These are phyloP conservation scores for Pterocles burchelli DNA, from an alignment of 2,113 vertebrate species.

Conservation along the genomic window DNA sequence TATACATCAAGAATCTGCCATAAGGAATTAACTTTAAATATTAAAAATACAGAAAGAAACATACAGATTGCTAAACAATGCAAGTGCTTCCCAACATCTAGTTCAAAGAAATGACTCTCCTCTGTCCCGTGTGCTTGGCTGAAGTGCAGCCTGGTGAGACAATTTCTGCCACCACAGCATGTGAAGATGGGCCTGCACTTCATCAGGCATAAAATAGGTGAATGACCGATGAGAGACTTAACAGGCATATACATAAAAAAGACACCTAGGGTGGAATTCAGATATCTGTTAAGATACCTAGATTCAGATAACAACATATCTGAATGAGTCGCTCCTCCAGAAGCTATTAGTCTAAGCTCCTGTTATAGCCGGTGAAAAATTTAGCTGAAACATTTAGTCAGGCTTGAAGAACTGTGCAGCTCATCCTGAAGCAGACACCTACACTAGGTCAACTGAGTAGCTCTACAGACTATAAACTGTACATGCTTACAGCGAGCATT, in stretches of 20 bases:
- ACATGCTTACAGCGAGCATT: neutral
- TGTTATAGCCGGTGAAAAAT: neutral
- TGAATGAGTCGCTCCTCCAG: neutral
- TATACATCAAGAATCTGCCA: neutral
- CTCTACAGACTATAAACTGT: neutral
- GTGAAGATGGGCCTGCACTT: neutral
- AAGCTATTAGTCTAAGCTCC: neutral
- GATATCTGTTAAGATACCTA: neutral
- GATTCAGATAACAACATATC: neutral
- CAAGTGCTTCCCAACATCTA: neutral
- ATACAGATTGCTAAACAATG: neutral
- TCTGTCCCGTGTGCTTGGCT: neutral
- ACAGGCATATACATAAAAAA: neutral
- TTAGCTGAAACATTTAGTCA: neutral
- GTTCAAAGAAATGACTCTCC: neutral
- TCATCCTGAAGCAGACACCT: neutral
- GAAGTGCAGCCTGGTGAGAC: neutral
- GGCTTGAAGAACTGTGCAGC: neutral
- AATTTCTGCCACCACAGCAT: neutral
- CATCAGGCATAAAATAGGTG: neutral
- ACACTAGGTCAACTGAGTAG: neutral
- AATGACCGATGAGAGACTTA: neutral
- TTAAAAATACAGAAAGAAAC: neutral
- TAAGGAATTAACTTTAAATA: neutral
- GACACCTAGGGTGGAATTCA: neutral